Conservation (phyloP, 2,797 vertebrate genomes). For the Botia almorhae region DNA sequence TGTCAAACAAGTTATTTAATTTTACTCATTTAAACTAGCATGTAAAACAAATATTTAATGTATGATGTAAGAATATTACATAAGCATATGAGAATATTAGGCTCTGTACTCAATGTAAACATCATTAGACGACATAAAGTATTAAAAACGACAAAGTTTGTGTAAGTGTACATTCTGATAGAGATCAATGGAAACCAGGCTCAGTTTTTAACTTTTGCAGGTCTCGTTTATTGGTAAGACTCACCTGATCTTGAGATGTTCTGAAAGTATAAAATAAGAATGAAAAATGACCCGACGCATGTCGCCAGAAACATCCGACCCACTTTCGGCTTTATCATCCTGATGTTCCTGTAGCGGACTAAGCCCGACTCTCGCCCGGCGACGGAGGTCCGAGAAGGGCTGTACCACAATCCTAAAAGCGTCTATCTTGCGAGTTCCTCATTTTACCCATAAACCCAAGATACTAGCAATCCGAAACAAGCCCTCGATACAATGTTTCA, state of each 20-base stretch:
- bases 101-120: too few relatives aligned
- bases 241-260: conserved; percentile 83
- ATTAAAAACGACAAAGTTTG: too few relatives aligned
- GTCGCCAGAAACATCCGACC: conserved; percentile 83
- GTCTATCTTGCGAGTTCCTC: conserved; percentile 8
- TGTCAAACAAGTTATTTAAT: neutral
- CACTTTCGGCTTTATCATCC: conserved; percentile 81
- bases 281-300: conserved; percentile 82
- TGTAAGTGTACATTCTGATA: too few relatives aligned
- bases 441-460: neutral
- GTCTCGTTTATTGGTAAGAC: conserved; percentile 19
- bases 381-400: conserved; percentile 64
- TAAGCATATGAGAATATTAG: too few relatives aligned
- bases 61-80: too few relatives aligned
- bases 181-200: neutral
- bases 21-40: too few relatives aligned
- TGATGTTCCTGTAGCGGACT: conserved; percentile 62
- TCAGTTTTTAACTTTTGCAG: neutral
- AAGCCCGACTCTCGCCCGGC: conserved; percentile 60
- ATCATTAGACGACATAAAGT: too few relatives aligned
- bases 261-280: conserved; percentile 85
- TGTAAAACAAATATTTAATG: too few relatives aligned
- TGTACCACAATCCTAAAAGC: conserved; percentile 1
- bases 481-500: neutral
- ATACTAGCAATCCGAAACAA: neutral